A percentile compares a stretch with the other conserved stretches of the same genome.
Conservation (phyloP, 2,797 vertebrate species). For the Platalea minor region DNA sequence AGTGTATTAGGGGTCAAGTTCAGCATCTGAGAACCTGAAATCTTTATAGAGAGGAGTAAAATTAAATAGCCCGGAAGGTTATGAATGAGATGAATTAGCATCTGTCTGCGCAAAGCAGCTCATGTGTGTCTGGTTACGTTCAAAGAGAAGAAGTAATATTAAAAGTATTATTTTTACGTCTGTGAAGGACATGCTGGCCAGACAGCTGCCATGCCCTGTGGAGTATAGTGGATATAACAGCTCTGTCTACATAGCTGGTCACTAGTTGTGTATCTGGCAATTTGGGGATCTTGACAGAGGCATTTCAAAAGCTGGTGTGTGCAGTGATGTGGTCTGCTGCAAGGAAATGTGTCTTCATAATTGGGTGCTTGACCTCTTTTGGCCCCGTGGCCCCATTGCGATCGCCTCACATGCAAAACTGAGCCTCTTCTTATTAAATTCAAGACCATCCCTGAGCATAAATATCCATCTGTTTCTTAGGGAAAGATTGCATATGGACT, state of each 20-base stretch:
- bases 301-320: background rate
- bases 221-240: background rate
- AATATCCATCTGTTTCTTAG: background rate
- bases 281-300: background rate
- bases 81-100: background rate
- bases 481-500: fast-evolving
- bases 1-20: background rate
- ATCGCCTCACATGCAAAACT: background rate
- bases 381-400: background rate
- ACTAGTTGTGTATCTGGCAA: background rate
- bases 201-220: background rate
- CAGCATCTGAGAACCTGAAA: background rate
- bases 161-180: background rate
- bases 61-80: background rate
- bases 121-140: background rate
- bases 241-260: background rate
- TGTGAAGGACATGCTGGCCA: background rate
- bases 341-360: background rate
- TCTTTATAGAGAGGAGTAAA: background rate
- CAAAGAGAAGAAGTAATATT: background rate
- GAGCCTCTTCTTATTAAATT: background rate
- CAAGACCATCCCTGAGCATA: background rate
- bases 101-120: background rate
- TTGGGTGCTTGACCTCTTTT: background rate
- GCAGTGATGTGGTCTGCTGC: background rate